phyloP scores from a whole-genome alignment of 2,797 vertebrate species.

The Dipus sagitta region DNA sequence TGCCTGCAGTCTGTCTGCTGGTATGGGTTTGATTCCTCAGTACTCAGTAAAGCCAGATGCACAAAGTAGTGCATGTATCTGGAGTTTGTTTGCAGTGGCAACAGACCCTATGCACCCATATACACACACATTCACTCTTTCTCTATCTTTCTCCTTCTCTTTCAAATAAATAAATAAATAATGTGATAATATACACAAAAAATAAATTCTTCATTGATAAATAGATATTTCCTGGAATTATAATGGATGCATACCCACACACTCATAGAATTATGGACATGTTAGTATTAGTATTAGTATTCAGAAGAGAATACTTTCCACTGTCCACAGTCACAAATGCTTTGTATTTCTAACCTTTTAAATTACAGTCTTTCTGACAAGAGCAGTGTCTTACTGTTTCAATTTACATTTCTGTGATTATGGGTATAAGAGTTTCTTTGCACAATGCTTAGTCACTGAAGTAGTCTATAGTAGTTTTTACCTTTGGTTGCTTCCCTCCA shows the following conservation, averaged over 20 bases:
- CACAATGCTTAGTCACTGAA: neutral
- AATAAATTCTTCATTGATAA: too few species aligned
- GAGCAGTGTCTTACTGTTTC: conserved; percentile 24
- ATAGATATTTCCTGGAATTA: neutral
- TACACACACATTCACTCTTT: too few species aligned
- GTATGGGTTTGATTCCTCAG: too few species aligned
- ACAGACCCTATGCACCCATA: too few species aligned
- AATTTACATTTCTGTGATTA: conserved; percentile 19
- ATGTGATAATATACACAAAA: too few species aligned
- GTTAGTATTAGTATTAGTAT: conserved; percentile 17
- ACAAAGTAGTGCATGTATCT: too few species aligned
- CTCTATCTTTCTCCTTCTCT: too few species aligned
- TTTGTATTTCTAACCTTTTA: conserved; percentile 12
- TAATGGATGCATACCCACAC: neutral
- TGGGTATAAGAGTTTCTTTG: neutral
- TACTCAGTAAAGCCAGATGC: too few species aligned
- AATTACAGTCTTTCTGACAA: conserved; percentile 15
- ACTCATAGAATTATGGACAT: neutral
- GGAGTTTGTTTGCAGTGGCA: too few species aligned
- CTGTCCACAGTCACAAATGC: neutral
- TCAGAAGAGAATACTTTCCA: conserved; percentile 33
- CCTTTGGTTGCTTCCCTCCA: neutral
- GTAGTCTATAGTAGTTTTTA: neutral
- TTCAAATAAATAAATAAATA: too few species aligned
- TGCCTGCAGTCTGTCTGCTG: too few species aligned